phyloP scores from a whole-genome alignment of 2,888 invertebrate genomes.

The Tigriopus californicus region DNA sequence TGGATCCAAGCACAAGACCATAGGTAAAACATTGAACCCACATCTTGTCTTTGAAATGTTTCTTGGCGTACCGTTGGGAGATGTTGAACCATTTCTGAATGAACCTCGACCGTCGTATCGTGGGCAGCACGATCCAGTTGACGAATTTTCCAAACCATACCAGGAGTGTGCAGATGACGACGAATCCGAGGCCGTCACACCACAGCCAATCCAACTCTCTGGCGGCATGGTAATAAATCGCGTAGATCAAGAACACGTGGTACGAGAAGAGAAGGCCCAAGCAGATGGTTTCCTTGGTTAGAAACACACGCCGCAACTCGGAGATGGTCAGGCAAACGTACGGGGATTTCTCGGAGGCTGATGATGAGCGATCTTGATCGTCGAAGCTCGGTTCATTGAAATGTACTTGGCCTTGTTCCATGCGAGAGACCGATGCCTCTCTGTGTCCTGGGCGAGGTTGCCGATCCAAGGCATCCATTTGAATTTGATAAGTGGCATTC shows the following conservation, averaged over 20 bases:
- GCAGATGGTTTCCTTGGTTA: neutral
- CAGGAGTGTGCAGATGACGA: neutral
- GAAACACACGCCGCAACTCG: too few relatives aligned
- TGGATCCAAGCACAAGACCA: neutral
- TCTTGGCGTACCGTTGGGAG: neutral
- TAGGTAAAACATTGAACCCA: neutral
- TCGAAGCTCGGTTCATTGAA: too few relatives aligned
- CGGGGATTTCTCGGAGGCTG: too few relatives aligned
- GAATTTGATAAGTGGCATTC: too few relatives aligned
- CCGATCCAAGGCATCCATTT: too few relatives aligned
- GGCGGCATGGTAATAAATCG: neutral
- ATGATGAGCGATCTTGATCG: too few relatives aligned
- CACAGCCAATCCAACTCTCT: neutral
- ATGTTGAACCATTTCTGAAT: neutral
- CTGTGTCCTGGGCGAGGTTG: too few relatives aligned
- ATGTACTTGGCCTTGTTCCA: too few relatives aligned
- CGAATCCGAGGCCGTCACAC: neutral
- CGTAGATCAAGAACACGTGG: neutral
- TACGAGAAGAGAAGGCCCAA: neutral
- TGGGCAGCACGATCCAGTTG: neutral
- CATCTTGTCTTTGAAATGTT: neutral
- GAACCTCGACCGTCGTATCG: neutral
- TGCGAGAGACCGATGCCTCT: too few relatives aligned
- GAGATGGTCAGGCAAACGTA: too few relatives aligned
- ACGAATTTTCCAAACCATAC: neutral